These are phyloP conservation scores for Toxostoma redivivum DNA, from an alignment of 2,113 vertebrate genomes.

Conservation along the genomic window DNA sequence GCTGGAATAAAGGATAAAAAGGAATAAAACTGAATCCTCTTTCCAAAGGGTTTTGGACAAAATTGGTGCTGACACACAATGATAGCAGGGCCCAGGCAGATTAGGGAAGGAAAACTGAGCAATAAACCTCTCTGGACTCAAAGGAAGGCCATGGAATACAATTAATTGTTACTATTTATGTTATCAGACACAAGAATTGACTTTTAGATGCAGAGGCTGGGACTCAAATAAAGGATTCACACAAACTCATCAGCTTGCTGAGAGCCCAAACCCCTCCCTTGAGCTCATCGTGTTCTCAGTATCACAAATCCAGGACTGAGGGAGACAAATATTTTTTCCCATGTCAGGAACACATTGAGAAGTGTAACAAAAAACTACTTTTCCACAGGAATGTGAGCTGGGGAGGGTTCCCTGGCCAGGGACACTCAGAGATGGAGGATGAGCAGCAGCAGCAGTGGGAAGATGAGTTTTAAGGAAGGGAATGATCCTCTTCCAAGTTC, in stretches of 20 bases:
- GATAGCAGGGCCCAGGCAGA: neutral
- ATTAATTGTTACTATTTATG: neutral
- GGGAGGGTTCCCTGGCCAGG: neutral
- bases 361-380: neutral
- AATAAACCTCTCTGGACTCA: neutral
- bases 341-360: neutral
- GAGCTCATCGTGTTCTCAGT: neutral
- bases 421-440: neutral
- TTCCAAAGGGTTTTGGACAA: neutral
- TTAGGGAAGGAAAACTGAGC: neutral
- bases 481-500: fast-evolving
- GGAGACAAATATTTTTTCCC: neutral
- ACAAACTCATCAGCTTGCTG: neutral
- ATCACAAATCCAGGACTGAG: neutral
- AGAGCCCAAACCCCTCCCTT: neutral
- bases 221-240: neutral
- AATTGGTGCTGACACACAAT: neutral
- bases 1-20: neutral
- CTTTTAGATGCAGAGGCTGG: neutral
- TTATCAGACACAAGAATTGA: neutral
- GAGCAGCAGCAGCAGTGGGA: neutral
- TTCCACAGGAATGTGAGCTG: neutral
- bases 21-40: neutral
- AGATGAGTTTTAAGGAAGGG: neutral
- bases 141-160: neutral